Evolutionary conservation across 2,797 vertebrate species (phyloP), one percentile per base, ranked within the genome.

Genomic region (Trachurus trachurus): DNA sequence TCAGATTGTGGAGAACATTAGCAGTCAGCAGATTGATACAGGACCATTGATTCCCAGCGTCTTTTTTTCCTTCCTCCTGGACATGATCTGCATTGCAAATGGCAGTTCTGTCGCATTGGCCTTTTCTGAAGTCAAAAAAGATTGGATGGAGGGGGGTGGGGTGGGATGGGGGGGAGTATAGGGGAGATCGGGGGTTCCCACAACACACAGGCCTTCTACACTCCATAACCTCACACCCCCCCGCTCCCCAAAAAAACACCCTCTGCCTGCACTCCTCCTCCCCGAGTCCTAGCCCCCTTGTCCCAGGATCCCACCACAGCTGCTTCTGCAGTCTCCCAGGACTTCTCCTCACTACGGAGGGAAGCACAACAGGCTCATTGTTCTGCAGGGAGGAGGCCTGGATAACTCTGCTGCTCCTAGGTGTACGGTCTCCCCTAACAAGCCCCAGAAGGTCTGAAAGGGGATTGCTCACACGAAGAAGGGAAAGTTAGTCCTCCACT

Each of bases 71-170:
- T 83, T 88, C 90, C 91, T 92, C 87, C 84, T 88, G 90, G 85
- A 93, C 93, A 88, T 87, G 90, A 96, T 96, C 95, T 96, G 95
- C 95, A 96, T 96, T 96, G 95, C 95, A 96, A 96, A 96, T 96
- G 79, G 82, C 56, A 76, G 82, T 85, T 83, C 85, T 80, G 82
- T 88, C 45, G 83, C 92, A 90, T 85, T 93, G 91, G 93, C 91
- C 93, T 87, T 94, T 94, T 94, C 85, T 92, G 84, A 89, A 93
- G 93, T 94, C 90, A 92, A 89, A 91, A 90, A 90, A 88, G 91
- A 90, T 80, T 54, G 82, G 79, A 40, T 9, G 7, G 45, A 53
- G 58, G 58, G 78, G 64, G 61, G 66, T 16, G 75, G 79, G 62
- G 5, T 26, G 26, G 61, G 60, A 64, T 16, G 75, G 79, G 62